Percentiles rank a stretch among this genome's conserved stretches.
These are phyloP conservation scores for Heliconius himera DNA, from an alignment of 1,140 invertebrate species.

Conservation along the genomic window DNA sequence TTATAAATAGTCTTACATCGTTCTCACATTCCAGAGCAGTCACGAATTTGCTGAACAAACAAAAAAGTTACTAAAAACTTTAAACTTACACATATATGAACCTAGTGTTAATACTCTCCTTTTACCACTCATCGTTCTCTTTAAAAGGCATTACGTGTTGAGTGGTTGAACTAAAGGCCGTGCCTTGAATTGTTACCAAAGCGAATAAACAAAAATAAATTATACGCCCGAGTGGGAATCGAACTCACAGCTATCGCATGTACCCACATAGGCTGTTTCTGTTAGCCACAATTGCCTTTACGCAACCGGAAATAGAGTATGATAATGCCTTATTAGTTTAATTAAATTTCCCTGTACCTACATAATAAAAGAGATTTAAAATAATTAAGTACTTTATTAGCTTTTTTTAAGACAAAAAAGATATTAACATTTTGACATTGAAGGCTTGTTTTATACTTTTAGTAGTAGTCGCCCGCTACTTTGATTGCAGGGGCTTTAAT, in stretches of 20 bases:
- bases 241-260: no score
- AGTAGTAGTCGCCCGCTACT: no score
- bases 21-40: conserved; percentile 14
- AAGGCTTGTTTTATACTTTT: no score
- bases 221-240: no score
- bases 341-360: background rate
- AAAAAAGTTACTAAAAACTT: background rate
- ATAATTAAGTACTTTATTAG: background rate
- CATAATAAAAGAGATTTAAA: background rate
- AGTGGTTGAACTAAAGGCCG: background rate
- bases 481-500: no score
- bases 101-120: background rate
- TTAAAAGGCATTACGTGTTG: background rate
- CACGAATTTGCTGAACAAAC: conserved; percentile 5
- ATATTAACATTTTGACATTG: no score
- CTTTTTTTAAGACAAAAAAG: background rate
- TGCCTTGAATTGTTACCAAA: no score
- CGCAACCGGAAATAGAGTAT: background rate
- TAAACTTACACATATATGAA: background rate
- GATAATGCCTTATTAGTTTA: conserved; percentile 1
- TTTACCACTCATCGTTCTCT: background rate
- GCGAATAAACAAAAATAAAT: no score
- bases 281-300: no score
- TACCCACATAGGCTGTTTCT: no score
- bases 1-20: background rate